Percentiles rank a stretch among this genome's conserved stretches.
These are phyloP conservation scores for Lamproptera curius DNA, from an alignment of 2,888 invertebrate genomes.

Conservation along the genomic window DNA sequence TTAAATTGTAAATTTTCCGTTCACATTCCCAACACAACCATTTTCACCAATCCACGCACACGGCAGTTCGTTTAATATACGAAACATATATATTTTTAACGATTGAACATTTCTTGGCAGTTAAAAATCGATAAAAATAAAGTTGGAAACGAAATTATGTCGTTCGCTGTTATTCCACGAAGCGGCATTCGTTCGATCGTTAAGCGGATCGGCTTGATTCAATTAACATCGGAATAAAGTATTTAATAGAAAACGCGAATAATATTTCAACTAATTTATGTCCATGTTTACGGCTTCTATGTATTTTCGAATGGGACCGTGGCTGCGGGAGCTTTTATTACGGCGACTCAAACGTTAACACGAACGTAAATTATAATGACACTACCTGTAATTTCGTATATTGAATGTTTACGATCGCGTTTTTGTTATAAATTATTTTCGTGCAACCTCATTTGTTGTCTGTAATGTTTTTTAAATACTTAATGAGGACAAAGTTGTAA, in stretches of 20 bases:
- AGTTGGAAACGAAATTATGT: conserved; percentile 1
- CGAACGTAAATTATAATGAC: conserved; percentile 11
- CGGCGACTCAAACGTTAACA: conserved; percentile 5
- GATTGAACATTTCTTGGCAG: conserved; percentile 8
- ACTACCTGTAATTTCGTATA: too few species aligned
- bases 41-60: conserved; percentile 7
- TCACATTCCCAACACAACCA: background rate
- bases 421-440: too few species aligned
- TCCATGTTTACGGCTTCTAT: conserved; percentile 13
- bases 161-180: background rate
- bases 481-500: too few species aligned
- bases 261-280: conserved; percentile 20
- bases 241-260: conserved; percentile 12
- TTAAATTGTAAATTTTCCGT: background rate
- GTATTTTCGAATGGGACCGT: conserved; percentile 7
- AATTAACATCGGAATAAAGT: conserved; percentile 7
- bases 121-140: conserved; percentile 7
- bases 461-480: too few species aligned
- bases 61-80: conserved; percentile 4
- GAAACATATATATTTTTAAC: conserved; percentile 3
- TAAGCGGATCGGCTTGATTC: conserved; percentile 10
- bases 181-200: conserved; percentile 7
- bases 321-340: conserved; percentile 8
- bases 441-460: too few species aligned
- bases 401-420: too few species aligned